Base-by-base conservation (phyloP, 2,888 invertebrate species). In the Trilocha varians region DNA sequence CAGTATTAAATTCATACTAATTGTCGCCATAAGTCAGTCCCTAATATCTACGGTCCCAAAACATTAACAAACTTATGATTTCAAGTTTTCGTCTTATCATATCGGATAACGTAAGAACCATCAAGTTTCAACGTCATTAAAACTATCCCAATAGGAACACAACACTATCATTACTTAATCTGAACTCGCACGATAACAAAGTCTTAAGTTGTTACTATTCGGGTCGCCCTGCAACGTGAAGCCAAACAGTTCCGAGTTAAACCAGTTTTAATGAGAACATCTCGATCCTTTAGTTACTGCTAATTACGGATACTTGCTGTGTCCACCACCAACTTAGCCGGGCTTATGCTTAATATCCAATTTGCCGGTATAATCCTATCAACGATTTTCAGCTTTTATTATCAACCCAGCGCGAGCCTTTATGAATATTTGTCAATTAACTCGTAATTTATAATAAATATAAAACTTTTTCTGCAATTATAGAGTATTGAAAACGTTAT, bases 281-380 rank as follows among this genome's bases (percentile, higher is more conserved):
- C 52, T 58, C 63, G 59, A 72, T 70, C 72, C 73, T 71, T 74
- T 73, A 77, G 72, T 76, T 78, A 72, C 74, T 78, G 75, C 77
- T 83, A 80, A 83, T 84, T 79, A 82, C 70, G 58, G 65, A 66
- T 70, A 73, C 73, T 75, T 70, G 70, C 70, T 65, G 60, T 70
- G 78, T 75, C 78, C 74, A 76, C 78, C 73, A 57, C 71, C 55
- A 68, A 76, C 75, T 79, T 76, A 71, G 57, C 58, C 59, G 50
- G 66, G 76, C 69, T 80, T 78, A 75, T 68, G 59, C 60, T 70
- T 74, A 68, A 78, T 79, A 79, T 78, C 78, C 77, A 79, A 78
- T 82, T 82, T 75, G 66, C 68, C 50, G 59, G 53, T 60, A 73
- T 75, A 76, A 79, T 79, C 77, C 78, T 65, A 69, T 79, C 77